These are phyloP conservation scores for Megalonaias nervosa DNA, from an alignment of 1,140 invertebrate species.

Conservation along the genomic window DNA sequence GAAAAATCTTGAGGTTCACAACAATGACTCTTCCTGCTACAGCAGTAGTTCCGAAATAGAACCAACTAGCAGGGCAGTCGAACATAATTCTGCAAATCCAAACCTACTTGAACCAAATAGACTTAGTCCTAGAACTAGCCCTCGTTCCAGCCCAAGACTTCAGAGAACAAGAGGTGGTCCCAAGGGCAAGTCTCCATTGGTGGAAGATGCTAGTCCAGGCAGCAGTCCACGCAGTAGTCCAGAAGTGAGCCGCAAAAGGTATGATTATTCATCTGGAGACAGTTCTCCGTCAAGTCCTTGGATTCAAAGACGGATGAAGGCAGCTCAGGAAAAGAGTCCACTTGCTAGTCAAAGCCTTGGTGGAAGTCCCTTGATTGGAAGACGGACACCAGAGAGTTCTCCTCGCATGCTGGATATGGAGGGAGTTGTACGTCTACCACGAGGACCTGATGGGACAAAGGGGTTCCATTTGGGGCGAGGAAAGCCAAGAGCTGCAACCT, in stretches of 20 bases:
- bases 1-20: conserved; percentile 54
- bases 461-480: conserved; percentile 77
- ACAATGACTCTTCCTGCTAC: conserved; percentile 60
- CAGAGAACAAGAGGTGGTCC: conserved; percentile 45
- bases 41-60: conserved; percentile 68
- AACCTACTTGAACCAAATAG: conserved; percentile 37
- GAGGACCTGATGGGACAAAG: conserved; percentile 86
- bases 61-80: conserved; percentile 23
- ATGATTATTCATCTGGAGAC: conserved; percentile 53
- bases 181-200: conserved; percentile 63
- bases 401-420: conserved; percentile 69
- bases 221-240: conserved; percentile 63
- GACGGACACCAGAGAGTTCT: conserved; percentile 45
- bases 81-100: conserved; percentile 22
- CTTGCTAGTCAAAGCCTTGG: conserved; percentile 40
- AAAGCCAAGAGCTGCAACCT: conserved; percentile 60
- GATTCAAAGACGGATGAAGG: conserved; percentile 72
- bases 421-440: conserved; percentile 83
- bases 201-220: conserved; percentile 45
- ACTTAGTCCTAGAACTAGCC: conserved; percentile 51
- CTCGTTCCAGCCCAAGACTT: conserved; percentile 51
- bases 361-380: conserved; percentile 50
- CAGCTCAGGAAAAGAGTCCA: conserved; percentile 59
- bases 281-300: conserved; percentile 70
- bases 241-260: conserved; percentile 52